Base-by-base conservation (phyloP, 2,888 invertebrate species). In the Alcis repandata region DNA sequence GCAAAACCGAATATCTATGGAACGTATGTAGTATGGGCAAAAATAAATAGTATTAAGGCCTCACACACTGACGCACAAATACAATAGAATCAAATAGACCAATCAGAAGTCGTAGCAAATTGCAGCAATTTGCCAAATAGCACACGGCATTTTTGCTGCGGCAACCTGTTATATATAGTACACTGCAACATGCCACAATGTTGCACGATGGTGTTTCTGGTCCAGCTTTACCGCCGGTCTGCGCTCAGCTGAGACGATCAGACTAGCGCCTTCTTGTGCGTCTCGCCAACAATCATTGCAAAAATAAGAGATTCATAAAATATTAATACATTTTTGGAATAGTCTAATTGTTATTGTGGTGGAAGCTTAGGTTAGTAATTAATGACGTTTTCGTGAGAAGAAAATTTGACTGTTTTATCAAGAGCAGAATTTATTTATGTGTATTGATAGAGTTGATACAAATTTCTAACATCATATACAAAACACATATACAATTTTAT, bases 191-290 rank as follows among this genome's bases (percentile, higher is more conserved):
- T 43, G 20, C 11, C 3, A 10, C 19, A 20, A 38, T 38, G 40
- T 53, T n/a, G 8, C 27, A 43, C 10, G 36, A 36, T 10, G 32
- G 27, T 32, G 10, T 11, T 17, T 41, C 40, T 41, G 11, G 11
- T 32, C 32, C 17, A 41, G 41, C 27, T 32, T 27, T 41, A 32
- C 17, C 27, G 40, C 41, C 8, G 41, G 41, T 54, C 27, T 43
- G 41, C 8, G 17, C 41, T 41, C 15, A 6, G 0, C 0, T 4
- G 32, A 11, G 27, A 41, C 11, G 0, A 19, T 46, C 45, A 43
- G 41, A 43, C 54, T 27, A 32, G 54, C 43, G 41, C 17, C 59
- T 58, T 46, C 19, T 54, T 54, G 54, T 54, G 54, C 41, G 54
- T 54, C 17, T 27, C 1, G 27, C 9, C 10, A 41, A 32, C 48